A percentile compares a stretch with the other conserved stretches of the same genome.
These are phyloP conservation scores for Phaedon cochleariae DNA, from an alignment of 2,888 invertebrate species.

Conservation along the genomic window DNA sequence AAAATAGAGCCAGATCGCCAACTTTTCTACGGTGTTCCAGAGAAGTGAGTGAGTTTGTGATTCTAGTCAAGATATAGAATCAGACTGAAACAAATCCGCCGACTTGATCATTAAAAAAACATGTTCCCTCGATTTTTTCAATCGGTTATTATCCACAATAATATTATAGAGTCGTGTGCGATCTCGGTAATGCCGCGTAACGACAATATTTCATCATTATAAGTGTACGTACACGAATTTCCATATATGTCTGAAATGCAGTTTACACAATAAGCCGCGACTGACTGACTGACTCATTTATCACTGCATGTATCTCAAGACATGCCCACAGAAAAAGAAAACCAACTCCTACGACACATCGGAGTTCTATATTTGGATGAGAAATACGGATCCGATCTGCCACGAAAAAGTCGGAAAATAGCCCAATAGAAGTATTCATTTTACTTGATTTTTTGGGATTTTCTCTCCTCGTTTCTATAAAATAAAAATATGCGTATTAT, in stretches of 20 bases:
- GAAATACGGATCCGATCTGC: background rate
- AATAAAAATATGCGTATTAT: too few species aligned
- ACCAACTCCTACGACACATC: background rate
- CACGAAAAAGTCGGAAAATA: too few species aligned
- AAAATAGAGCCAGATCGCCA: too few species aligned
- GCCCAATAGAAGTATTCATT: too few species aligned
- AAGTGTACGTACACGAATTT: slow-evolving; percentile 42
- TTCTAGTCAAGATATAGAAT: background rate
- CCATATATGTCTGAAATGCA: slow-evolving; percentile 50
- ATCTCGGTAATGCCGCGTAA: slow-evolving; percentile 35
- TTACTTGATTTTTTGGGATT: too few species aligned
- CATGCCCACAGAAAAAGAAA: background rate
- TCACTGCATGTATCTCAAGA: slow-evolving; percentile 35
- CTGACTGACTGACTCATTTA: slow-evolving; percentile 46
- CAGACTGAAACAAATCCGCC: background rate
- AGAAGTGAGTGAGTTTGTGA: too few species aligned
- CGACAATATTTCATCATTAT: slow-evolving; percentile 48
- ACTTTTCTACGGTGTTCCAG: too few species aligned
- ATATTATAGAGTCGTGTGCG: background rate
- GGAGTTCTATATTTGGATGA: background rate
- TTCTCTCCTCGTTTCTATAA: too few species aligned
- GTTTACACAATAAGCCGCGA: slow-evolving; percentile 46
- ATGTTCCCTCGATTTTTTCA: background rate
- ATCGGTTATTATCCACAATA: background rate
- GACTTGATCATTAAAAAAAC: background rate